A percentile compares a stretch with the other conserved stretches of the same genome.
Evolutionary conservation across 2,888 invertebrate species (phyloP).

Genomic region (Aricia artaxerxes): DNA sequence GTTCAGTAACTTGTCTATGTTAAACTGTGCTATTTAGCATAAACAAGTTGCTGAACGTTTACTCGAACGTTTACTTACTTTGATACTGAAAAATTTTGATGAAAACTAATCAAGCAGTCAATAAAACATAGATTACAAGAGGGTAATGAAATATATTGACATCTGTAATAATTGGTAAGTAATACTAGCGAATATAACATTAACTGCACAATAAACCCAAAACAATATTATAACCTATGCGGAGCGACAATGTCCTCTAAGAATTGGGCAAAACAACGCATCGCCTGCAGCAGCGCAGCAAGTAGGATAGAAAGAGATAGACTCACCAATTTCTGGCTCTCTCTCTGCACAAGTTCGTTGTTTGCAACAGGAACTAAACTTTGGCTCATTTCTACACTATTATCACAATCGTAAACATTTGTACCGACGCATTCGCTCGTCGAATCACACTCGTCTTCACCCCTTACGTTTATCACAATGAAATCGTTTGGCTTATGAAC

Average conservation of each 20-base stretch:
- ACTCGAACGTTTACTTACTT: no score
- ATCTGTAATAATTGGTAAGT: conserved; percentile 53
- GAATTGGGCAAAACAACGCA: conserved; percentile 82
- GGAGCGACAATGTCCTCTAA: conserved; percentile 80
- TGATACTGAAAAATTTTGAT: no score
- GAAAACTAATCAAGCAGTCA: background rate
- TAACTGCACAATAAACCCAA: conserved; percentile 56
- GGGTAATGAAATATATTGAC: conserved; percentile 68
- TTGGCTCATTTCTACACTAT: conserved; percentile 60
- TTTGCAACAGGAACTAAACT: conserved; percentile 71
- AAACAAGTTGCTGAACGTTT: no score
- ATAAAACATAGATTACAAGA: conserved; percentile 57
- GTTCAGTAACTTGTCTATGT: no score
- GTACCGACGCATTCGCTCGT: conserved; percentile 53
- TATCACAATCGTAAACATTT: conserved; percentile 62
- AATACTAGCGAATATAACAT: conserved; percentile 58
- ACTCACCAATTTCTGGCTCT: conserved; percentile 79
- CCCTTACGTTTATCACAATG: conserved; percentile 73
- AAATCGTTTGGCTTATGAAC: conserved; percentile 49
- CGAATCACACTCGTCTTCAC: conserved; percentile 57
- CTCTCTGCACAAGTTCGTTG: conserved; percentile 69
- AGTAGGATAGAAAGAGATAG: conserved; percentile 81
- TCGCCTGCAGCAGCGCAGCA: conserved; percentile 82
- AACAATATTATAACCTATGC: conserved; percentile 61
- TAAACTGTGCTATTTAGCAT: no score